phyloP scores from a whole-genome alignment of 2,797 vertebrate genomes.

The Meriones psammophilus region DNA sequence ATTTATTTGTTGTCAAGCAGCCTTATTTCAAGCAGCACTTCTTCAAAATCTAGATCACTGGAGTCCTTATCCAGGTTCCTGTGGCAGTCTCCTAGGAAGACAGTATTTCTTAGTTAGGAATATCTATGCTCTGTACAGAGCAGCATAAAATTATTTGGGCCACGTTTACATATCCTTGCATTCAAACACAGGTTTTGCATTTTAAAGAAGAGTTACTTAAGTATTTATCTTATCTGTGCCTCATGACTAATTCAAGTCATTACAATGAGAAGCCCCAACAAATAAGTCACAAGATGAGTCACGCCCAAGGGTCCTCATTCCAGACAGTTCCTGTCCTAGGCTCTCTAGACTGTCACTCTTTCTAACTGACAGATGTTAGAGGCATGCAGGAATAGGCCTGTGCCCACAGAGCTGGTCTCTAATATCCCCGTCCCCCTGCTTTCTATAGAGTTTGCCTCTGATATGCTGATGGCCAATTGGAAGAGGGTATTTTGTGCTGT shows the following conservation, averaged over 20 bases:
- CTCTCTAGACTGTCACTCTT: not conserved
- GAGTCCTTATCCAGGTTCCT: not conserved
- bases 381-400: fast-evolving
- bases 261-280: not conserved
- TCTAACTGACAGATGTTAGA: not conserved
- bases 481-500: not conserved
- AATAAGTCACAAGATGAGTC: not conserved
- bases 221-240: not conserved
- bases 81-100: not conserved
- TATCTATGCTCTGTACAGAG: not conserved
- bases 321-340: not conserved
- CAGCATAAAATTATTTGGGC: not conserved
- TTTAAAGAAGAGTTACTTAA: conserved; percentile 9
- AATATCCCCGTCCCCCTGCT: not conserved
- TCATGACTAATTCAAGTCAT: not conserved
- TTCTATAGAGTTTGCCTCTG: not conserved
- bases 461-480: not conserved
- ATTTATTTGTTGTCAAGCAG: not conserved
- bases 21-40: conserved; percentile 36
- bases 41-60: not conserved
- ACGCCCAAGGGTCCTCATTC: not conserved
- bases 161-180: not conserved
- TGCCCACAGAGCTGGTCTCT: not conserved
- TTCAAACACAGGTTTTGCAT: not conserved
- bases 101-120: not conserved